These are phyloP conservation scores for Calephelis nemesis DNA, from an alignment of 1,140 invertebrate species.

Conservation along the genomic window DNA sequence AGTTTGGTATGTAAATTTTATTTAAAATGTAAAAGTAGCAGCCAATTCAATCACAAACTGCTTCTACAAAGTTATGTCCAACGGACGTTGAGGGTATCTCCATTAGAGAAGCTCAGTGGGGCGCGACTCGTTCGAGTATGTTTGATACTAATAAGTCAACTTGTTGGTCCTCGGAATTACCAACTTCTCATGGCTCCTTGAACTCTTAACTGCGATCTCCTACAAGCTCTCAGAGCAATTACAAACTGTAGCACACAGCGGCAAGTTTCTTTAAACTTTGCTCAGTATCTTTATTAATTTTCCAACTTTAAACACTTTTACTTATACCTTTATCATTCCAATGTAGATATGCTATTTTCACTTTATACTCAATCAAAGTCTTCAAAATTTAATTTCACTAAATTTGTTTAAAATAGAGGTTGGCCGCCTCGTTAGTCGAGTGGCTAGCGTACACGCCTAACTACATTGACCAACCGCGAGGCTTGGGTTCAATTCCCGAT, in stretches of 20 bases:
- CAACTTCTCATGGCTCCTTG: constrained; percentile 47
- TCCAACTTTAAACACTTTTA: constrained; percentile 18
- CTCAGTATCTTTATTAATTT: constrained; percentile 27
- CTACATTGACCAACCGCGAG: no score
- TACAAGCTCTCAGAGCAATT: constrained; percentile 50
- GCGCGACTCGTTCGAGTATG: constrained; percentile 35
- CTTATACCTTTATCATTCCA: neutral
- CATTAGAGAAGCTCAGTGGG: constrained; percentile 39
- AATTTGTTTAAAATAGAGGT: no score
- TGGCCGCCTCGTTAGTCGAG: no score
- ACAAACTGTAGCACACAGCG: constrained; percentile 30
- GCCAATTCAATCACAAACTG: constrained; percentile 21
- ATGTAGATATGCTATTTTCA: neutral
- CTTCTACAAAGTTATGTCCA: constrained; percentile 34
- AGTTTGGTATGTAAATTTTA: neutral
- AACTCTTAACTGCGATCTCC: constrained; percentile 48
- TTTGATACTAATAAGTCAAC: constrained; percentile 52
- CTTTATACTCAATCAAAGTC: no score
- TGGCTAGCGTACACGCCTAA: no score
- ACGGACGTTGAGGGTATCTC: constrained; percentile 45
- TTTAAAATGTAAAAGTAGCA: constrained; percentile 3
- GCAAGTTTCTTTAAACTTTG: constrained; percentile 28
- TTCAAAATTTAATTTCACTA: no score
- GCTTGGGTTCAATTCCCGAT: no score
- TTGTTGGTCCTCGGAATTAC: constrained; percentile 47